Base-by-base conservation (phyloP, 2,797 vertebrate genomes). In the Karalla daura region DNA sequence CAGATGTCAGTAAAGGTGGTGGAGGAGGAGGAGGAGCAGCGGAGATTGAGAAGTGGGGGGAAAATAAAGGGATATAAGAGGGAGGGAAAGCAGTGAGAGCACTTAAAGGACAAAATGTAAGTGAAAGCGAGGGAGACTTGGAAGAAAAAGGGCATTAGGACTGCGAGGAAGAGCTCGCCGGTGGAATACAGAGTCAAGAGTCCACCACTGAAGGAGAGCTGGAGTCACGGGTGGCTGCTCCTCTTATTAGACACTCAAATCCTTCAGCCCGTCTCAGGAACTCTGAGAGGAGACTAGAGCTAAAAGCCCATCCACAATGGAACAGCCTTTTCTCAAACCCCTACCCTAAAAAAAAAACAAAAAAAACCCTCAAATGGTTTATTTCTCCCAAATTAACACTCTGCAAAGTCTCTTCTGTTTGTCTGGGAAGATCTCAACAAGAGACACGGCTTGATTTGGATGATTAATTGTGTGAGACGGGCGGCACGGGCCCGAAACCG, bases 241-340 rank as follows among this genome's bases (percentile, higher is more conserved):
- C 55, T 85, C 79, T 89, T 81, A 88, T 84, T 91, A 88, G 67
- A 83, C 73, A 46, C 84, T 85, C 74, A 77, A 85, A 88, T 86
- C 81, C 62, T 51, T 74, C 70, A 69, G 64, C 77, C 58, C 54
- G 67, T 78, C 67, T 80, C 66, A 68, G 66, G 62, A 72, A 75
- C 68, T 77, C 17, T 10, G 80, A 41, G 30, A 79, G 50, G 76
- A 71, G 62, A 67, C 59, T 74, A 17, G 28, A 49, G 41, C 53
- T 76, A 40, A 55, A 55, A 76, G 69, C 24, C 32, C 25, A 58
- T 67, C 41, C 53, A 75, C 63, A 53, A 61, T 14, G 51, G 32
- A 61, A 70, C 59, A 27, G 52, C 50, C 25, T 32, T 54, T 66
- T 62, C 56, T 71, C 51, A 41, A 58, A 43, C 54, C 13, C 24